A percentile compares a stretch with the other conserved stretches of the same genome.
Evolutionary conservation across 2,888 invertebrate genomes (phyloP).

Genomic region (Volucella zonaria): DNA sequence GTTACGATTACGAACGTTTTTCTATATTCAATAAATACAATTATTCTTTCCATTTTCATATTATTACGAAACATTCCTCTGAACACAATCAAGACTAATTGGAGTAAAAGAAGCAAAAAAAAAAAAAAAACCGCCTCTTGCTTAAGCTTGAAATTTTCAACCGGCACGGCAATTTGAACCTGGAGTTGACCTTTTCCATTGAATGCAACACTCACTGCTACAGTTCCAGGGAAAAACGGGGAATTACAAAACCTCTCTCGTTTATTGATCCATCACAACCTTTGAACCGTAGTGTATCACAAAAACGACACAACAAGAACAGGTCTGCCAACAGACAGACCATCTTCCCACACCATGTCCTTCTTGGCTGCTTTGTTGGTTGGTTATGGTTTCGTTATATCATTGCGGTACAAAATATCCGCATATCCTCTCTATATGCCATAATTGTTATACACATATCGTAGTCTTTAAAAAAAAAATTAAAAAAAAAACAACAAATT

Average conservation of each 20-base stretch:
- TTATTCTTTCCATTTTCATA: too few species aligned
- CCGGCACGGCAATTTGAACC: background rate
- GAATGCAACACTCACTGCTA: constrained; percentile 1
- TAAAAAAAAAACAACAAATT: constrained; percentile 46
- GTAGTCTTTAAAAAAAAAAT: constrained; percentile 28
- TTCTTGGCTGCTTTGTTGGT: background rate
- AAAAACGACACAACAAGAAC: constrained; percentile 22
- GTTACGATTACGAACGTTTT: too few species aligned
- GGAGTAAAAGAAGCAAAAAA: too few species aligned
- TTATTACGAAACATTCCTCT: too few species aligned
- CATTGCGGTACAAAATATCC: constrained; percentile 45
- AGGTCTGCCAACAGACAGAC: constrained; percentile 53
- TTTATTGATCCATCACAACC: constrained; percentile 61
- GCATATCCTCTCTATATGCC: constrained; percentile 48
- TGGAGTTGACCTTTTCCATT: background rate
- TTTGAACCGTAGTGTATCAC: constrained; percentile 50
- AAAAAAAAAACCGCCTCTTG: background rate
- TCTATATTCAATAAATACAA: too few species aligned
- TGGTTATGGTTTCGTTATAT: background rate
- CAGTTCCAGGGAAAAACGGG: background rate
- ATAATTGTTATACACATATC: constrained; percentile 69
- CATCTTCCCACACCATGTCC: constrained; percentile 51
- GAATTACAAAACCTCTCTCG: background rate
- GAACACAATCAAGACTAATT: too few species aligned
- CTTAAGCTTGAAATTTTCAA: background rate